Evolutionary conservation across 2,888 invertebrate genomes (phyloP).

Genomic region (Heteropelma amictum): DNA sequence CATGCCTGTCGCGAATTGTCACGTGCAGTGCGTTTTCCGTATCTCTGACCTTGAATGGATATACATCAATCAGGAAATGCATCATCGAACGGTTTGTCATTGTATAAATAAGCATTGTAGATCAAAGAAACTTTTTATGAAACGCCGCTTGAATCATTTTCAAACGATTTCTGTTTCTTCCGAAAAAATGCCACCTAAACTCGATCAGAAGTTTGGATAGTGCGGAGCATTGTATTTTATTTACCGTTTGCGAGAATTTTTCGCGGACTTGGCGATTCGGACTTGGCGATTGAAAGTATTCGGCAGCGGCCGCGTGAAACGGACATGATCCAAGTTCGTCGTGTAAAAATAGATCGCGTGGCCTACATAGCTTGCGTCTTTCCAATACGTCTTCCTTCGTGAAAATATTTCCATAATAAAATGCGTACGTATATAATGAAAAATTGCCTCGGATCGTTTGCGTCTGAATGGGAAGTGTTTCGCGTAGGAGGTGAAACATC

Average conservation of each 20-base stretch:
- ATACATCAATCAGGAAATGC: not conserved
- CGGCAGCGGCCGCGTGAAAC: constrained; percentile 48
- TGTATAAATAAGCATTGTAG: not conserved
- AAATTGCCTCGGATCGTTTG: not conserved
- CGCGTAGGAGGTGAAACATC: too few species aligned
- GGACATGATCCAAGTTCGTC: constrained; percentile 55
- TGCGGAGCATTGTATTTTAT: not conserved
- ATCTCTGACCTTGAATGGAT: not conserved
- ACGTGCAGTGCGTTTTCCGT: not conserved
- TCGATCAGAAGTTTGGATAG: not conserved
- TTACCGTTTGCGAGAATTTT: not conserved
- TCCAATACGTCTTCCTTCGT: constrained; percentile 39
- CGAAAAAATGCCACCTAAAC: not conserved
- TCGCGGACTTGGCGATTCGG: too few species aligned
- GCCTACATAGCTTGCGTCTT: constrained; percentile 60
- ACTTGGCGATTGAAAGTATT: constrained; percentile 30
- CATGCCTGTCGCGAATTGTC: not conserved
- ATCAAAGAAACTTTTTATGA: not conserved
- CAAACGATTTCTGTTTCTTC: not conserved
- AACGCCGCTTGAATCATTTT: not conserved
- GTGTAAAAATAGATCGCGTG: constrained; percentile 66
- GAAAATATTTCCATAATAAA: constrained; percentile 39
- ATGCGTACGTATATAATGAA: not conserved
- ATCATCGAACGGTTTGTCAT: not conserved
- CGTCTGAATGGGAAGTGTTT: too few species aligned